phyloP scores from a whole-genome alignment of 2,888 invertebrate species.

The Argyra leucocephala region DNA sequence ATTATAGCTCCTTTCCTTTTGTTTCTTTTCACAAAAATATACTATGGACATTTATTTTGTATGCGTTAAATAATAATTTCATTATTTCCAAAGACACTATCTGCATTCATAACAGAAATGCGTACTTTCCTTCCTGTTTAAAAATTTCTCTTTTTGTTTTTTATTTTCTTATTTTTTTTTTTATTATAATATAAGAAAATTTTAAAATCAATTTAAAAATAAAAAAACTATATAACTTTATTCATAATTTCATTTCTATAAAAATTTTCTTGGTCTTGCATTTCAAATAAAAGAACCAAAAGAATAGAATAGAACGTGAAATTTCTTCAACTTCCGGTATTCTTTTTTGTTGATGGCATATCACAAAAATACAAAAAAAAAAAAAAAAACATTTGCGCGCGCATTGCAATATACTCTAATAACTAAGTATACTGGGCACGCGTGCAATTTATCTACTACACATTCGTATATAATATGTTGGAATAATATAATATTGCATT shows the following conservation, averaged over 20 bases:
- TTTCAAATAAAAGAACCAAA: neutral
- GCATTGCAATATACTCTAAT: neutral
- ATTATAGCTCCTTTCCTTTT: no score
- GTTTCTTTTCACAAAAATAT: no score
- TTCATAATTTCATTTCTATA: neutral
- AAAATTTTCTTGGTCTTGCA: no score
- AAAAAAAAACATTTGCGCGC: no score
- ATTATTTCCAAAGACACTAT: neutral
- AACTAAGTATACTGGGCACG: neutral
- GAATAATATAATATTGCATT: no score
- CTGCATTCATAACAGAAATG: conserved; percentile 2
- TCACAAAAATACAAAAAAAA: neutral
- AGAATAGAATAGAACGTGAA: neutral
- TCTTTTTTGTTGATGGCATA: neutral
- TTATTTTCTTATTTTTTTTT: neutral
- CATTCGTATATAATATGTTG: no score
- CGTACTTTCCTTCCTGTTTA: neutral
- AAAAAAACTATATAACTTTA: neutral
- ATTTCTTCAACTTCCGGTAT: neutral
- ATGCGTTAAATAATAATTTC: no score
- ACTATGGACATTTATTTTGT: no score
- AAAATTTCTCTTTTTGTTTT: neutral
- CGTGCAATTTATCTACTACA: neutral
- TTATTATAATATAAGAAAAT: neutral
- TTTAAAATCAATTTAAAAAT: neutral